A percentile compares a stretch with the other conserved stretches of the same genome.
phyloP scores from a whole-genome alignment of 2,888 invertebrate species.

The Ceratothoa steindachneri region DNA sequence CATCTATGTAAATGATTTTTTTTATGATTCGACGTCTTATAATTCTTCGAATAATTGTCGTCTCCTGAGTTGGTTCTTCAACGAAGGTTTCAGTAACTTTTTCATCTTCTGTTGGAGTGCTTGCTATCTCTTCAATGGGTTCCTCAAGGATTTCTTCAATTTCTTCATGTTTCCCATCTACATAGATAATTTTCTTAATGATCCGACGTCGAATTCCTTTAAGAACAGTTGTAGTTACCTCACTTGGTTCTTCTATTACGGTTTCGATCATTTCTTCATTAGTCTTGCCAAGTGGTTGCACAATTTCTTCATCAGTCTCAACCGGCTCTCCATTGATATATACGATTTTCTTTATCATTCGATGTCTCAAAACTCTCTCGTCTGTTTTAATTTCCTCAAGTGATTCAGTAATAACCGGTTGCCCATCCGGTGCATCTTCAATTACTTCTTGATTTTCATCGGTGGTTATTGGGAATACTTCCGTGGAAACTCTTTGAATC shows the following conservation, averaged over 20 bases:
- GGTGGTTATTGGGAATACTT: too few relatives aligned
- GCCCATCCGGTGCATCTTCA: too few relatives aligned
- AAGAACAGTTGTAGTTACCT: neutral
- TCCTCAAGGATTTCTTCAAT: neutral
- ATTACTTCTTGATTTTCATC: too few relatives aligned
- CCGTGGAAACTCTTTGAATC: too few relatives aligned
- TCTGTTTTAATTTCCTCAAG: too few relatives aligned
- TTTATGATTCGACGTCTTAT: conserved; percentile 13
- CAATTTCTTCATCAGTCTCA: conserved; percentile 34
- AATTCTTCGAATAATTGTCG: neutral
- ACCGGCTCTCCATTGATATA: conserved; percentile 36
- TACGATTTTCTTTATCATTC: conserved; percentile 31
- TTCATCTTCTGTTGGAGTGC: neutral
- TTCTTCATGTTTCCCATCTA: conserved; percentile 4
- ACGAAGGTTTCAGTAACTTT: neutral
- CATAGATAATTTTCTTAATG: conserved; percentile 26
- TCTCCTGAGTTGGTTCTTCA: neutral
- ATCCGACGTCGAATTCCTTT: conserved; percentile 1
- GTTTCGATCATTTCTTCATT: neutral
- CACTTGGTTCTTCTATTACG: conserved; percentile 18
- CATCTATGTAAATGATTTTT: conserved; percentile 22
- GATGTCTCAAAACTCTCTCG: too few relatives aligned
- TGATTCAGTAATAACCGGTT: too few relatives aligned
- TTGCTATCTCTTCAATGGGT: conserved; percentile 1
- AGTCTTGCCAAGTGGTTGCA: neutral